Percentiles rank a stretch among this genome's conserved stretches.
These are phyloP conservation scores for Proteles cristata DNA, from an alignment of 2,113 vertebrate species.

Conservation along the genomic window DNA sequence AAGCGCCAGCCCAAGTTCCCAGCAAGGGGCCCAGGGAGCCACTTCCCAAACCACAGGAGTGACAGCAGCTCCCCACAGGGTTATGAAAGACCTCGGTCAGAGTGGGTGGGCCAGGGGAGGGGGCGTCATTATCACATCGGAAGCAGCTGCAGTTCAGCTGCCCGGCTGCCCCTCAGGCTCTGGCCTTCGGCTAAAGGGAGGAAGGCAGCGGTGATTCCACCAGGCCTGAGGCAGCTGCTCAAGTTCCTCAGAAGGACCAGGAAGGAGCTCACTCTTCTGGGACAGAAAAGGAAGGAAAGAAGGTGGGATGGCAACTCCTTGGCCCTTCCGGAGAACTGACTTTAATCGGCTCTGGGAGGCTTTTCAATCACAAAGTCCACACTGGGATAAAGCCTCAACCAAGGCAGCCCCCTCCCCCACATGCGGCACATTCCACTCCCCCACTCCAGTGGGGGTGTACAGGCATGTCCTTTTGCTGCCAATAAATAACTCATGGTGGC, in stretches of 20 bases:
- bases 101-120: conserved; percentile 63
- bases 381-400: conserved; percentile 30
- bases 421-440: conserved; percentile 70
- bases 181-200: conserved; percentile 33
- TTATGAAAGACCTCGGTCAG: conserved; percentile 78
- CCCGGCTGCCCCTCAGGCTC: conserved; percentile 30
- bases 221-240: conserved; percentile 66
- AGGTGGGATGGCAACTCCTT: conserved; percentile 9
- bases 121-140: conserved; percentile 76
- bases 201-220: conserved; percentile 48
- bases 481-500: conserved; percentile 78
- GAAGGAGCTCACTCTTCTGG: conserved; percentile 33
- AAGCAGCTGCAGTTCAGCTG: conserved; percentile 75
- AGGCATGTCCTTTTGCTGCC: conserved; percentile 71
- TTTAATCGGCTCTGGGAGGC: conserved; percentile 58
- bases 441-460: conserved; percentile 66
- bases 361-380: conserved; percentile 80
- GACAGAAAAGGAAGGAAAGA: conserved; percentile 7
- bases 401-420: conserved; percentile 71
- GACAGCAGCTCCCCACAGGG: conserved; percentile 76
- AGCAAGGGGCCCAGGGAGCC: conserved; percentile 75
- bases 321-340: conserved; percentile 50
- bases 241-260: conserved; percentile 17
- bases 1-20: conserved; percentile 56
- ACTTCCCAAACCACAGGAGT: conserved; percentile 81